Percentiles rank a stretch among this genome's conserved stretches.
Evolutionary conservation across 2,113 vertebrate genomes (phyloP).

Genomic region (Carlito syrichta): DNA sequence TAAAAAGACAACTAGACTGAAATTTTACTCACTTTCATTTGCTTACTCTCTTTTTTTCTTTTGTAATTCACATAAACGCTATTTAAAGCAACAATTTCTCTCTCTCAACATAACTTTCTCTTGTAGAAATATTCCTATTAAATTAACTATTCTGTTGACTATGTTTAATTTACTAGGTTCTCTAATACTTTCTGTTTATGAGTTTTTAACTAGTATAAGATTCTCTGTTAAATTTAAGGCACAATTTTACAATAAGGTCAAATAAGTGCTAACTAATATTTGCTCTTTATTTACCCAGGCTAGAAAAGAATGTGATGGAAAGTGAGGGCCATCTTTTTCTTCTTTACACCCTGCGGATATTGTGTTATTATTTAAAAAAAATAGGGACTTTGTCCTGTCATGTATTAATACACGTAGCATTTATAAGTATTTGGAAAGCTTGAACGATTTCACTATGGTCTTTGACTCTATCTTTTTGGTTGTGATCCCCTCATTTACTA

Average conservation of each 20-base stretch:
- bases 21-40: not conserved
- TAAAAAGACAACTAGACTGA: slow-evolving; percentile 10
- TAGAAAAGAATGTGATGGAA: not conserved
- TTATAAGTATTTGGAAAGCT: not conserved
- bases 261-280: not conserved
- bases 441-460: not conserved
- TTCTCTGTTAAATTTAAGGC: not conserved
- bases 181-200: not conserved
- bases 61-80: not conserved
- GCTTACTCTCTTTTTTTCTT: not conserved
- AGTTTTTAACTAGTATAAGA: not conserved
- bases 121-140: not conserved
- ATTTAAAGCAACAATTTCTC: not conserved
- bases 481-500: not conserved
- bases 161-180: not conserved
- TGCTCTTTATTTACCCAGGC: not conserved
- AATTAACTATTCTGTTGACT: not conserved
- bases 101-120: not conserved
- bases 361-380: not conserved
- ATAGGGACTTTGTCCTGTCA: not conserved
- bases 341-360: not conserved
- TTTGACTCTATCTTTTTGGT: not conserved
- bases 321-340: not conserved
- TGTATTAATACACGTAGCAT: not conserved
- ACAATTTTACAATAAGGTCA: not conserved